A percentile compares a stretch with the other conserved stretches of the same genome.
phyloP scores from a whole-genome alignment of 2,113 vertebrate genomes.

The Cathartes aura region DNA sequence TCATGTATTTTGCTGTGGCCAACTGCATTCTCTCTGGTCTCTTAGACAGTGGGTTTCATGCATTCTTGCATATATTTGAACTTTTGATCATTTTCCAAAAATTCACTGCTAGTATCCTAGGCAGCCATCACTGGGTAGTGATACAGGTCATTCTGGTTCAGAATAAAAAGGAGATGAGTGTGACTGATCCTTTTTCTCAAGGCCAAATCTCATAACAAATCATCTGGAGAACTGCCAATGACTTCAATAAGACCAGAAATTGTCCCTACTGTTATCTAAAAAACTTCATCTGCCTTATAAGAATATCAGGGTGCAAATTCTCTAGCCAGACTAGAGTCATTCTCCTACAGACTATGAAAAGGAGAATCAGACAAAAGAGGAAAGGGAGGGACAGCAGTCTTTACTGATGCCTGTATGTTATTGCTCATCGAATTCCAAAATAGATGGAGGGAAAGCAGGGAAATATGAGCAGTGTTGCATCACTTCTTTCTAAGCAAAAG shows the following conservation, averaged over 20 bases:
- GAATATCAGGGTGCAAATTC: slow-evolving; percentile 39
- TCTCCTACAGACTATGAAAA: neutral
- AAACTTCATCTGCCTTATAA: slow-evolving; percentile 2
- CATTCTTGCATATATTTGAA: slow-evolving; percentile 67
- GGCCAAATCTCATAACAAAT: slow-evolving; percentile 62
- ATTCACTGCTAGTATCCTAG: slow-evolving; percentile 64
- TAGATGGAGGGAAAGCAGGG: neutral
- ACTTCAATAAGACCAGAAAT: slow-evolving; percentile 51
- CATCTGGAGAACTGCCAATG: slow-evolving; percentile 22
- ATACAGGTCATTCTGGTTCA: slow-evolving; percentile 56
- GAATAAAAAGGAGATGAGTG: slow-evolving; percentile 52
- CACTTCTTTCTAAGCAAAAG: neutral
- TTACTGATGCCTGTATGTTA: neutral
- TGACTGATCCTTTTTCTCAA: slow-evolving; percentile 58
- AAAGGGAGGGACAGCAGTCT: neutral
- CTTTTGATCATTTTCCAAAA: slow-evolving; percentile 57
- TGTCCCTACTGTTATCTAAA: slow-evolving; percentile 32
- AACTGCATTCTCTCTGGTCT: slow-evolving; percentile 6
- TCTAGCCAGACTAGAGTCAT: neutral
- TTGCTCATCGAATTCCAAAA: neutral
- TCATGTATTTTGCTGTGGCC: neutral
- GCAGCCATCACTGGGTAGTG: slow-evolving; percentile 47
- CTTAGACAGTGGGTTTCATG: slow-evolving; percentile 39
- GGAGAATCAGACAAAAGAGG: slow-evolving; percentile 11
- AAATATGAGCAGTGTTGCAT: neutral